A percentile compares a stretch with the other conserved stretches of the same genome.
Conservation (phyloP, 30 jellyfish, hydroid and myxozoan species). For the Cassiopea andromeda region DNA sequence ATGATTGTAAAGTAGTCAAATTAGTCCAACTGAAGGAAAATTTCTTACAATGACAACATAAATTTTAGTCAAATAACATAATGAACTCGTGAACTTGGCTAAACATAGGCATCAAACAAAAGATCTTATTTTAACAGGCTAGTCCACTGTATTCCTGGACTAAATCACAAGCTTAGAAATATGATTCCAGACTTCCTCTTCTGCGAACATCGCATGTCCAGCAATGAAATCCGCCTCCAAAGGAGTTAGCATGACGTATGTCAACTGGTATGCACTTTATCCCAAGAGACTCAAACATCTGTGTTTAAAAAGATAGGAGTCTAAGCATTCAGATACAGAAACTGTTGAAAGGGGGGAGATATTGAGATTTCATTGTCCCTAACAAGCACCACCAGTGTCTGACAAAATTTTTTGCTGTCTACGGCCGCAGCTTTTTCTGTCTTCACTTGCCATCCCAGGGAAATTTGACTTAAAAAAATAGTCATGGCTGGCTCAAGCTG, state of each 20-base stretch:
- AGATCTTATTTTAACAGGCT: no score
- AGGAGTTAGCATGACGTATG: slow-evolving; percentile 80
- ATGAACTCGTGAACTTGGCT: background rate
- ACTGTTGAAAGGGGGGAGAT: background rate
- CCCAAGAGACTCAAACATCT: slow-evolving; percentile 94
- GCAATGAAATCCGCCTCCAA: slow-evolving; percentile 96
- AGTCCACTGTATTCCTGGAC: background rate
- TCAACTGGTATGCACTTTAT: slow-evolving; percentile 76
- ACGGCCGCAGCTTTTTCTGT: no score
- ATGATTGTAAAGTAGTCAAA: no score
- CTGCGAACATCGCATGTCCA: slow-evolving; percentile 90
- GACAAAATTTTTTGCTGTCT: no score
- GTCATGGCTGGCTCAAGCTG: no score
- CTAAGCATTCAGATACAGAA: background rate
- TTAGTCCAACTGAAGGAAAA: no score
- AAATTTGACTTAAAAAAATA: no score
- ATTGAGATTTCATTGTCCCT: background rate
- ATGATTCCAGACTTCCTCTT: slow-evolving; percentile 66
- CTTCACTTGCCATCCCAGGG: no score
- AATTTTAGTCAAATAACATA: no score
- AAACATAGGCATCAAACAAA: background rate
- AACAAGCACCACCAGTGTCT: background rate
- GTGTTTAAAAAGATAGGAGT: background rate
- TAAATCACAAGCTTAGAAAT: slow-evolving; percentile 10
- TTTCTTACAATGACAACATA: no score